Percentiles rank a stretch among this genome's conserved stretches.
phyloP scores from a whole-genome alignment of 2,113 vertebrate genomes.

The Ptyas mucosa region DNA sequence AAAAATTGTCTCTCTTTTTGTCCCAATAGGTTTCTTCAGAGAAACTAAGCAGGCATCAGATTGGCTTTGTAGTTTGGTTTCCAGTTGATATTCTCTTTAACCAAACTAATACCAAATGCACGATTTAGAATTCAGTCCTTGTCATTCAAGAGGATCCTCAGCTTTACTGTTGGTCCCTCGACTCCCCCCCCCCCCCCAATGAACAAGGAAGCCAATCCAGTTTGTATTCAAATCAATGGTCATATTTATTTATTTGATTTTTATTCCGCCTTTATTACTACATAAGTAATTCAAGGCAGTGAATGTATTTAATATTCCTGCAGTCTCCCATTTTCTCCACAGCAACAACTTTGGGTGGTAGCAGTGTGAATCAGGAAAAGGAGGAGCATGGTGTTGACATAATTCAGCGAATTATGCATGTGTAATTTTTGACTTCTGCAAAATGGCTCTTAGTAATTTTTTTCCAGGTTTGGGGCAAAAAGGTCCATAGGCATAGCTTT shows the following conservation, averaged over 20 bases:
- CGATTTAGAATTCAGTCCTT: slow-evolving; percentile 27
- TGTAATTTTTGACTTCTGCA: background rate
- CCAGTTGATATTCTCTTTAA: slow-evolving; percentile 7
- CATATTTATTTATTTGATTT: slow-evolving; percentile 7
- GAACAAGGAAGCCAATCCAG: background rate
- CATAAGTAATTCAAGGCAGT: background rate
- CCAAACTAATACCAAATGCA: slow-evolving; percentile 3
- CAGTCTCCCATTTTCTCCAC: background rate
- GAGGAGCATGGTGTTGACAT: background rate
- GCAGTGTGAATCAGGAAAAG: background rate
- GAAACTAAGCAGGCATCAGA: slow-evolving; percentile 6
- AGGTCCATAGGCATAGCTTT: background rate
- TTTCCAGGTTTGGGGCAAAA: background rate
- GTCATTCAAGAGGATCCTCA: slow-evolving; percentile 12
- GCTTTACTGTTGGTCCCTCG: slow-evolving; percentile 3
- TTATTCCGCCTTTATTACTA: background rate
- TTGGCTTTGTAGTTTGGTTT: slow-evolving; percentile 20
- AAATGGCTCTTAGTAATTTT: background rate
- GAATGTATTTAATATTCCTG: background rate
- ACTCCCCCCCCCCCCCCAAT: accelerated
- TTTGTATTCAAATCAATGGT: background rate
- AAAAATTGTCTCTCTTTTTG: background rate
- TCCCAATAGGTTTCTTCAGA: slow-evolving; percentile 17
- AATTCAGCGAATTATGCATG: background rate
- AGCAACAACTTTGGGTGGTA: background rate